Percentiles rank a stretch among this genome's conserved stretches.
Conservation (phyloP, 2,113 vertebrate genomes). For the Hippopotamus amphibius region DNA sequence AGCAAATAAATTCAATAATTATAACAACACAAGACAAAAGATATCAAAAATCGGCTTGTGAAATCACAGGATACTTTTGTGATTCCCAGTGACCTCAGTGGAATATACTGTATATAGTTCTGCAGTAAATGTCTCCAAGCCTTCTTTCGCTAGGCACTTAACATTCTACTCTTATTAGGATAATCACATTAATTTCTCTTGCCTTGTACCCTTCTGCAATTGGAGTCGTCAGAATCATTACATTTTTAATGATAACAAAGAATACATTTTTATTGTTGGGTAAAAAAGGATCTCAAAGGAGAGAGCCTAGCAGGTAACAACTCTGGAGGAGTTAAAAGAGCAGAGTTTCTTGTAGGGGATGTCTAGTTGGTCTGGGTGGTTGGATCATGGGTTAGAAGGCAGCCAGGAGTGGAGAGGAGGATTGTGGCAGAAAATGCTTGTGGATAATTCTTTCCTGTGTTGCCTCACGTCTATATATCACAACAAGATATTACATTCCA, state of each 20-base stretch:
- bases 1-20: background rate
- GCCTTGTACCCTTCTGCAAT: background rate
- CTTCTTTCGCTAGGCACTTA: background rate
- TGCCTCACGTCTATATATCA: slow-evolving; percentile 46
- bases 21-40: background rate
- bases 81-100: background rate
- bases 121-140: background rate
- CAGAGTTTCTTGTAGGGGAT: background rate
- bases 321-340: background rate
- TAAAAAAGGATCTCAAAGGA: background rate
- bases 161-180: background rate
- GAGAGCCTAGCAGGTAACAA: background rate
- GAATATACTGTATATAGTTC: background rate
- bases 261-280: background rate
- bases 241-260: background rate
- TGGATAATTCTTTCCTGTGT: slow-evolving; percentile 58
- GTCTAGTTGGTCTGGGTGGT: background rate
- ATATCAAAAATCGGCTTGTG: background rate
- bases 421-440: slow-evolving; percentile 45
- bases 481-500: slow-evolving; percentile 76
- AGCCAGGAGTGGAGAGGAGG: background rate
- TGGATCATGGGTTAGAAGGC: background rate
- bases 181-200: background rate
- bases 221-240: background rate
- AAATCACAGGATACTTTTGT: background rate